These are phyloP conservation scores for Acronicta psi DNA, from an alignment of 2,888 invertebrate genomes.

Conservation along the genomic window DNA sequence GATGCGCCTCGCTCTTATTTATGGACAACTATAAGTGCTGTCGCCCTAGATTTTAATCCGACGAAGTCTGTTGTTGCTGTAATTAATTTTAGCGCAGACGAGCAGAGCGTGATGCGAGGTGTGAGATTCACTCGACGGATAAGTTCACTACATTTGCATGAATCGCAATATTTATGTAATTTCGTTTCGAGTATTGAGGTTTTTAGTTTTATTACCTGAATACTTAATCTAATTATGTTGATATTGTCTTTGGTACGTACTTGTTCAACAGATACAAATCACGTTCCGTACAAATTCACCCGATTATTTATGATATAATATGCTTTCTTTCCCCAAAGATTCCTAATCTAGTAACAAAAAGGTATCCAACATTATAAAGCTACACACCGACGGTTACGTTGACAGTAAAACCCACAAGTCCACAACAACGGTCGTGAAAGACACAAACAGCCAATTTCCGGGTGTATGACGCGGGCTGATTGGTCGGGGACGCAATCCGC, in stretches of 20 bases:
- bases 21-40: slow-evolving; percentile 21
- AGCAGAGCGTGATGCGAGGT: slow-evolving; percentile 7
- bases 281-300: too few species aligned
- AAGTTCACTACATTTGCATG: slow-evolving; percentile 2
- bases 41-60: slow-evolving; percentile 33
- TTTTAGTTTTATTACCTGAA: too few species aligned
- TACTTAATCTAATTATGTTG: too few species aligned
- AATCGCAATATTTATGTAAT: too few species aligned
- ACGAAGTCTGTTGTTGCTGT: slow-evolving; percentile 26
- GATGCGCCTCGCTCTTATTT: slow-evolving; percentile 24
- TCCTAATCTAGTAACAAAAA: neutral
- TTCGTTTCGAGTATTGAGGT: too few species aligned
- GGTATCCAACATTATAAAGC: neutral
- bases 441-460: slow-evolving; percentile 27
- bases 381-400: neutral
- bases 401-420: neutral
- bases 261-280: too few species aligned
- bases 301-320: too few species aligned
- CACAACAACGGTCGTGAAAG: neutral
- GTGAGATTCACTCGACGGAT: slow-evolving; percentile 7
- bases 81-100: slow-evolving; percentile 44
- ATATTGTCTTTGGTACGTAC: too few species aligned
- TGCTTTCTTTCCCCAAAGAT: too few species aligned
- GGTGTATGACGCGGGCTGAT: slow-evolving; percentile 22
- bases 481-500: slow-evolving; percentile 23